These are phyloP conservation scores for Gasterosteus nipponicus DNA, from an alignment of 2,113 vertebrate genomes.

Conservation along the genomic window DNA sequence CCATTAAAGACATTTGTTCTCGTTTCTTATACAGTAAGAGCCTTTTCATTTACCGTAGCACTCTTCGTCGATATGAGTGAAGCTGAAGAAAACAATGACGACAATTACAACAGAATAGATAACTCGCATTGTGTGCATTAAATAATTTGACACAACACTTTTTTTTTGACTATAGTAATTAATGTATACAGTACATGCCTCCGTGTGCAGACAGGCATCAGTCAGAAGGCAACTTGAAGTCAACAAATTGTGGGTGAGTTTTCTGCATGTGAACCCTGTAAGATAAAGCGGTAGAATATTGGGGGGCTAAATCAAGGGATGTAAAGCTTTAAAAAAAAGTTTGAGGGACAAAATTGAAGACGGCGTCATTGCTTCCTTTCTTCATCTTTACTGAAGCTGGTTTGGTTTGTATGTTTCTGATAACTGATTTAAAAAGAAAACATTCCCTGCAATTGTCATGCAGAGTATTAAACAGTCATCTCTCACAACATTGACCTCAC, in stretches of 20 bases:
- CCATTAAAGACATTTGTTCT: slow-evolving; percentile 11
- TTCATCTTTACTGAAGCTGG: not conserved
- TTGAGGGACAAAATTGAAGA: not conserved
- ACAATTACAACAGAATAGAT: not conserved
- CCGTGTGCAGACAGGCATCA: not conserved
- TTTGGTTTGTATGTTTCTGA: not conserved
- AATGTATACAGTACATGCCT: not conserved
- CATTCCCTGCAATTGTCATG: slow-evolving; percentile 16
- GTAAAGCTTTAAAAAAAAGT: not conserved
- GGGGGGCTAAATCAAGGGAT: not conserved
- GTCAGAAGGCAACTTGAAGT: not conserved
- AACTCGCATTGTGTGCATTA: not conserved
- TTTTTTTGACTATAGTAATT: not conserved
- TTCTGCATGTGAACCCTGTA: not conserved
- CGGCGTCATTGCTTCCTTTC: not conserved
- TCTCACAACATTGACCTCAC: slow-evolving; percentile 4
- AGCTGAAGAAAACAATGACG: not conserved
- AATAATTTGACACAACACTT: not conserved
- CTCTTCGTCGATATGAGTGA: not conserved
- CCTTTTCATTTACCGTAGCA: not conserved
- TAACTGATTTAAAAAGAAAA: not conserved
- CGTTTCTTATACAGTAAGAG: not conserved
- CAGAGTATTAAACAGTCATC: slow-evolving; percentile 25
- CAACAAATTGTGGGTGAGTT: not conserved
- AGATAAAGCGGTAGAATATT: not conserved